Evolutionary conservation across 2,113 vertebrate genomes (phyloP), one percentile per base, ranked within the genome.

Genomic region (Heloderma charlesbogerti): DNA sequence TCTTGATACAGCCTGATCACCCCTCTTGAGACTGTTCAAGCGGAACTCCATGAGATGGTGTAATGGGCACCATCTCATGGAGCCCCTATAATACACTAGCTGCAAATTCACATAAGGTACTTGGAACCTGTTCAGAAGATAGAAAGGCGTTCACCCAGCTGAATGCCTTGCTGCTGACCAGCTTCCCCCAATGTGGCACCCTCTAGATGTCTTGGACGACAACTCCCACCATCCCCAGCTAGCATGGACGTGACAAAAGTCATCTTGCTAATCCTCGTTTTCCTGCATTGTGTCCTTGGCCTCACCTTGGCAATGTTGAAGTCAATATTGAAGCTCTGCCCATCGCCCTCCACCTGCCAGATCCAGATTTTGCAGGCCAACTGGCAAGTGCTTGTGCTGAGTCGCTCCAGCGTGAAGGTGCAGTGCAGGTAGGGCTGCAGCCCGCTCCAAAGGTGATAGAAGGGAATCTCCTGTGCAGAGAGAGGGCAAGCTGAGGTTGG

Each of bases 321-420:
- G 97, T 99, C 98, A 88, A 99, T 97, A 9, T 97, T 97, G 96
- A 99, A 98, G 96, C 98, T 99, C 97, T 99, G 99, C 29, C 99
- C 99, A 0, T 99, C 99, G 0, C 99, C 99, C 92, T 99, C 99
- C 96, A 99, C 99, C 97, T 99, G 99, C 99, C 99, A 99, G 95
- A 99, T 98, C 95, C 99, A 99, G 97, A 99, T 98, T 96, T 99
- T 99, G 97, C 99, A 99, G 97, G 98, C 98, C 96, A 99, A 98
- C 95, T 99, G 98, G 0, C 98, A 99, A 92, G 98, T 99, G 98
- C 97, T 98, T 95, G 99, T 97, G 95, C 98, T 99, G 96, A 98
- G 97, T 6, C 99, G 98, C 98, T 99, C 99, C 97, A 99, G 96
- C 72, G 99, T 98, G 98, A 99, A 99, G 91, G 98, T 99, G 96